Percentiles rank a stretch among this genome's conserved stretches.
These are phyloP conservation scores for Lagenorhynchus albirostris DNA, from an alignment of 2,113 vertebrate species.

Conservation along the genomic window DNA sequence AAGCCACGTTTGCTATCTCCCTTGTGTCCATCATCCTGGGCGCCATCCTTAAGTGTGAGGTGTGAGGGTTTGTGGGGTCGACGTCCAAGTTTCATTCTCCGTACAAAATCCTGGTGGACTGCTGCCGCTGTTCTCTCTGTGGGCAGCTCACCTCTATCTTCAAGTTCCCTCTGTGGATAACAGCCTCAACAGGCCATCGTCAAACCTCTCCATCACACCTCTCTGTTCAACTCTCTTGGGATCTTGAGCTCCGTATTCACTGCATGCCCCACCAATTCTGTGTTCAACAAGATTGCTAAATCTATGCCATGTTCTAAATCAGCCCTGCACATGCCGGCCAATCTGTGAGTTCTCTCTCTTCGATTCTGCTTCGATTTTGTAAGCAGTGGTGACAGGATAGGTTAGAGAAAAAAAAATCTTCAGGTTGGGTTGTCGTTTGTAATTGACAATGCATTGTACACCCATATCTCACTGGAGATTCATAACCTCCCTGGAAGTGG, in stretches of 20 bases:
- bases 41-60: background rate
- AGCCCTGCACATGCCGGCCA: background rate
- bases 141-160: background rate
- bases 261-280: background rate
- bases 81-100: background rate
- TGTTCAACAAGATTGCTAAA: background rate
- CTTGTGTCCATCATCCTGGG: fast-evolving
- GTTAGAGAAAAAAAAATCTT: background rate
- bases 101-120: background rate
- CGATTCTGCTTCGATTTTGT: background rate
- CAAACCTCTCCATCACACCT: background rate
- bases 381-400: background rate
- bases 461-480: background rate
- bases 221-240: background rate
- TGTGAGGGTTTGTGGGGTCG: background rate
- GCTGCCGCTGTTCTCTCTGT: background rate
- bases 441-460: background rate
- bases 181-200: background rate
- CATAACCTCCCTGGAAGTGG: background rate
- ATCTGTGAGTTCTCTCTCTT: background rate
- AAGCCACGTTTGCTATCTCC: fast-evolving
- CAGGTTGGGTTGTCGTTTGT: background rate
- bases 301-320: background rate
- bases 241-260: background rate
- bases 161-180: background rate